A percentile compares a stretch with the other conserved stretches of the same genome.
These are phyloP conservation scores for Crenichthys baileyi DNA, from an alignment of 2,797 vertebrate genomes.

Conservation along the genomic window DNA sequence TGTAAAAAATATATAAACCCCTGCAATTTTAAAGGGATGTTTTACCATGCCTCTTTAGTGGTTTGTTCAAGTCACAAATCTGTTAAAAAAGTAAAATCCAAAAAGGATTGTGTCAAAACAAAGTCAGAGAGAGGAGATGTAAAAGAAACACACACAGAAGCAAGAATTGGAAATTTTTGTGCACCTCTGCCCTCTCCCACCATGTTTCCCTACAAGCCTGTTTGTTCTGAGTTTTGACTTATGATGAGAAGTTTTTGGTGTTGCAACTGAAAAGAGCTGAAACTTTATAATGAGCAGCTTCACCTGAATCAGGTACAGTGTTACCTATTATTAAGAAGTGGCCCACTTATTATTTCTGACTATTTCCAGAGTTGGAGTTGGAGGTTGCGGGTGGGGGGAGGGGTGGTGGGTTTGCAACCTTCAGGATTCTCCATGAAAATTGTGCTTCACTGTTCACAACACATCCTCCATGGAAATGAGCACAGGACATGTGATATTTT, in stretches of 20 bases:
- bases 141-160: constrained; percentile 4
- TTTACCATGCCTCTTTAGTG: neutral
- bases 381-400: neutral
- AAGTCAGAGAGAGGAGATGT: neutral
- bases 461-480: constrained; percentile 49
- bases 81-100: neutral
- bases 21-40: neutral
- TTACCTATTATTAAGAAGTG: constrained; percentile 60
- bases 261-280: constrained; percentile 47
- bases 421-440: constrained; percentile 35
- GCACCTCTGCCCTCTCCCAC: constrained; percentile 9
- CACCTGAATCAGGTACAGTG: constrained; percentile 60
- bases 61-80: neutral
- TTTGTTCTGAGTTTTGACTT: constrained; percentile 45
- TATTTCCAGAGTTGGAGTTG: constrained; percentile 42
- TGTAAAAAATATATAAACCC: neutral
- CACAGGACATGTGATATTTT: constrained; percentile 24
- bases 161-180: constrained; percentile 16
- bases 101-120: neutral
- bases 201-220: constrained; percentile 27
- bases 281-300: constrained; percentile 67
- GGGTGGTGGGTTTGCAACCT: constrained; percentile 17
- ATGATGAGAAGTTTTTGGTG: constrained; percentile 46
- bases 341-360: constrained; percentile 61
- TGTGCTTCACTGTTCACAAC: constrained; percentile 26